A percentile compares a stretch with the other conserved stretches of the same genome.
These are phyloP conservation scores for Melanaphis sacchari DNA, from an alignment of 1,140 invertebrate species.

Conservation along the genomic window DNA sequence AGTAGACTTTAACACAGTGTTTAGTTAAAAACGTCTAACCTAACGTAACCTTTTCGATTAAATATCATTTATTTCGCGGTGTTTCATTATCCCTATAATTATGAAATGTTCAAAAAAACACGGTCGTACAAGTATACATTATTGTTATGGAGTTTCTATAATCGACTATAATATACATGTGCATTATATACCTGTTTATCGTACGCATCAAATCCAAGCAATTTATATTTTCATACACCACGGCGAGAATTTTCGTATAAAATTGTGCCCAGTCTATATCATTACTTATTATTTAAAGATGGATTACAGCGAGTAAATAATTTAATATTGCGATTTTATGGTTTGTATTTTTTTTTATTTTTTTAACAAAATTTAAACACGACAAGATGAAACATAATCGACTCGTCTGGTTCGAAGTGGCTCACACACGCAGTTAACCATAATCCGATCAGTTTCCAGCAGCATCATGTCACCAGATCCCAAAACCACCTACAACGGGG, in stretches of 20 bases:
- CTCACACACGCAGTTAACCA: conserved; percentile 42
- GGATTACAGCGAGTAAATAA: neutral
- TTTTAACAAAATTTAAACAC: conserved; percentile 27
- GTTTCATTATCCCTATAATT: conserved; percentile 5
- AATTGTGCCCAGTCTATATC: neutral
- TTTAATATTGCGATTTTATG: neutral
- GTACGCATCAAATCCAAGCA: neutral
- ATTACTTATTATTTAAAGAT: neutral
- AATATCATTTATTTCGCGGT: neutral
- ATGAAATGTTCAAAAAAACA: neutral
- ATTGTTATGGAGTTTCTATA: neutral
- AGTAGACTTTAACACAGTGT: neutral
- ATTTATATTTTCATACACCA: neutral
- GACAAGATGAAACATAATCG: conserved; percentile 54
- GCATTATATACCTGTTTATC: neutral
- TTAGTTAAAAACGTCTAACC: neutral
- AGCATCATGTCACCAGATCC: conserved; percentile 39
- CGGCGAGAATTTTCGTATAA: neutral
- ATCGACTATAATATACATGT: neutral
- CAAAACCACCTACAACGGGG: conserved; percentile 50
- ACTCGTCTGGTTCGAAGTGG: conserved; percentile 30
- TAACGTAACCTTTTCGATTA: neutral
- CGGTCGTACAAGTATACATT: neutral
- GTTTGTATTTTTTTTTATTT: neutral
- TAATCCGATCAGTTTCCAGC: conserved; percentile 52